phyloP scores from a whole-genome alignment of 2,113 vertebrate genomes.

The Bostrychus sinensis region DNA sequence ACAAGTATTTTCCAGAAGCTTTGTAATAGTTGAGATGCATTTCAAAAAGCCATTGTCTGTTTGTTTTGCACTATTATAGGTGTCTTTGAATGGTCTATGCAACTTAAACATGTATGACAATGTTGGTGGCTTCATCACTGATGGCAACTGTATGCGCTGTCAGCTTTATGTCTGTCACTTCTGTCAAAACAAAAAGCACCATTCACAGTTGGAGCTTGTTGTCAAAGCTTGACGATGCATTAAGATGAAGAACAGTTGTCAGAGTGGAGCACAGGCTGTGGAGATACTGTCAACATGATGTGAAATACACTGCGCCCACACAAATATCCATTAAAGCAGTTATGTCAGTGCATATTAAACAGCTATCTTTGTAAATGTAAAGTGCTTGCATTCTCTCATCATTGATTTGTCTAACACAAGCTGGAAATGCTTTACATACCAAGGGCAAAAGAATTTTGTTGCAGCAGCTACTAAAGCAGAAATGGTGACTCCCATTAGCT shows the following conservation, averaged over 20 bases:
- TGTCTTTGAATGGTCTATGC: constrained; percentile 30
- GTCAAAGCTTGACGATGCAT: constrained; percentile 69
- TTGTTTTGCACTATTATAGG: constrained; percentile 21
- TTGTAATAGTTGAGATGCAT: too few species aligned
- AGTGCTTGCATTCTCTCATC: constrained; percentile 15
- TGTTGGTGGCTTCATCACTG: constrained; percentile 39
- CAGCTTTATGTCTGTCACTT: constrained; percentile 59
- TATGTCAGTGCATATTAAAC: constrained; percentile 10
- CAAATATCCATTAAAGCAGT: constrained; percentile 18
- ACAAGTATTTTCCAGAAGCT: background rate
- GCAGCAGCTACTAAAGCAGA: constrained; percentile 32
- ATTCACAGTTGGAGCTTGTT: constrained; percentile 60
- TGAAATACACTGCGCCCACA: constrained; percentile 55
- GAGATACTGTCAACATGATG: constrained; percentile 63
- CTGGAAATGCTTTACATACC: constrained; percentile 17
- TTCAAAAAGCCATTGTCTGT: constrained; percentile 2
- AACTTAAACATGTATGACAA: constrained; percentile 48
- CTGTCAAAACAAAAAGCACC: constrained; percentile 53
- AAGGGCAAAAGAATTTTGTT: constrained; percentile 50
- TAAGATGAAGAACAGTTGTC: constrained; percentile 66
- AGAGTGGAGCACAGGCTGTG: constrained; percentile 53
- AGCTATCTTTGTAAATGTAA: constrained; percentile 1
- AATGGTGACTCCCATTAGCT: constrained; percentile 47
- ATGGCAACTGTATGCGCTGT: constrained; percentile 53
- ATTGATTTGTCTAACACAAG: constrained; percentile 8